Percentiles rank a stretch among this genome's conserved stretches.
Evolutionary conservation across 1,140 invertebrate species (phyloP).

Genomic region (Ips nitidus): DNA sequence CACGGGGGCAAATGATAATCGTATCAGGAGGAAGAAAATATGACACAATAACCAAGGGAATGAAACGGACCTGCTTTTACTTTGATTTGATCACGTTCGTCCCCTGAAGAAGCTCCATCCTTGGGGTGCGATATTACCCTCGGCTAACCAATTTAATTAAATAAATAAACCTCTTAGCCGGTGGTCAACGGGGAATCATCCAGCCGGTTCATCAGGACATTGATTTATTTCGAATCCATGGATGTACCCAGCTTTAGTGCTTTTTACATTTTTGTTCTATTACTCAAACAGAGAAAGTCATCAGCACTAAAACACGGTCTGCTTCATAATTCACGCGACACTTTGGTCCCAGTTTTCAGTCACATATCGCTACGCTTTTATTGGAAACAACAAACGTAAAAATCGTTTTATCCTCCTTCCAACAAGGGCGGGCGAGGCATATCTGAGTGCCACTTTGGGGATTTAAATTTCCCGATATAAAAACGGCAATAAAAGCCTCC

Average conservation of each 20-base stretch:
- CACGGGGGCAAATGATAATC: neutral
- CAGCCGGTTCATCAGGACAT: neutral
- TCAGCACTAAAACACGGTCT: too few relatives aligned
- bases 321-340: too few relatives aligned
- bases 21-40: slow-evolving; percentile 19
- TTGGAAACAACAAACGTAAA: slow-evolving; percentile 20
- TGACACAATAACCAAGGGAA: slow-evolving; percentile 30
- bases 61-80: slow-evolving; percentile 38
- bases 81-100: slow-evolving; percentile 41
- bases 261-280: neutral
- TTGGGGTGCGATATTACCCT: slow-evolving; percentile 33
- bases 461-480: slow-evolving; percentile 43
- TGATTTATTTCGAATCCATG: neutral
- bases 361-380: neutral
- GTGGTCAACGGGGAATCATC: slow-evolving; percentile 21
- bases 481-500: slow-evolving; percentile 46
- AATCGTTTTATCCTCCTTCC: slow-evolving; percentile 30
- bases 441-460: slow-evolving; percentile 37
- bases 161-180: slow-evolving; percentile 31
- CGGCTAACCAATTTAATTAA: slow-evolving; percentile 39
- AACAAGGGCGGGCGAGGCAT: slow-evolving; percentile 15
- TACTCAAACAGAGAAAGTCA: too few relatives aligned
- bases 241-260: neutral
- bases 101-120: slow-evolving; percentile 33
- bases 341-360: too few relatives aligned